Conservation (phyloP, 2,888 invertebrate genomes). For the Petrolisthes cinctipes region DNA sequence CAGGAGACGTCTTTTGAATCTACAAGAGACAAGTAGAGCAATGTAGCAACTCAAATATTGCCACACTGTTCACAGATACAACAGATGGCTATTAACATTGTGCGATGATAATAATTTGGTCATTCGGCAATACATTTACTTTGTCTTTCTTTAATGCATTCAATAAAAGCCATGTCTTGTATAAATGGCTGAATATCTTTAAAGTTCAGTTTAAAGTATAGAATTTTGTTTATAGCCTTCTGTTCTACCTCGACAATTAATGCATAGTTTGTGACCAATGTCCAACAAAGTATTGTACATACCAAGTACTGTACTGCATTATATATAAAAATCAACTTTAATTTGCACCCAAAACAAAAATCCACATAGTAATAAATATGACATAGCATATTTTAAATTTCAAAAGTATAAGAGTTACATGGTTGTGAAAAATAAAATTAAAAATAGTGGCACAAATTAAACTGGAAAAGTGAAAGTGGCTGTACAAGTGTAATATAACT, state of each 20-base stretch:
- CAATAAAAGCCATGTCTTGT: not conserved
- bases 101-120: too few relatives aligned
- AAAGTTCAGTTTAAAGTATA: not conserved
- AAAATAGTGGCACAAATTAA: slow-evolving; percentile 41
- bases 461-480: slow-evolving; percentile 50
- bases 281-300: slow-evolving; percentile 27
- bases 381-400: too few relatives aligned
- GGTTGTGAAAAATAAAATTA: not conserved
- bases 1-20: slow-evolving; percentile 13
- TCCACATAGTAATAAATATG: not conserved
- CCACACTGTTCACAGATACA: slow-evolving; percentile 7
- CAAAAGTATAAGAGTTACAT: not conserved
- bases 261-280: slow-evolving; percentile 42
- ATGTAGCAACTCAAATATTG: not conserved
- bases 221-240: not conserved
- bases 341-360: slow-evolving; percentile 1
- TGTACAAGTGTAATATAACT: slow-evolving; percentile 48
- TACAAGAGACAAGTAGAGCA: slow-evolving; percentile 24
- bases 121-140: too few relatives aligned
- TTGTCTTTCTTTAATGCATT: too few relatives aligned
- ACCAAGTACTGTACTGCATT: not conserved
- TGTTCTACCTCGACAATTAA: slow-evolving; percentile 40
- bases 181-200: not conserved
- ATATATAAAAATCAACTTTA: not conserved
- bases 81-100: not conserved